phyloP scores from a whole-genome alignment of 2,797 vertebrate genomes.

The Linurgus olivaceus region DNA sequence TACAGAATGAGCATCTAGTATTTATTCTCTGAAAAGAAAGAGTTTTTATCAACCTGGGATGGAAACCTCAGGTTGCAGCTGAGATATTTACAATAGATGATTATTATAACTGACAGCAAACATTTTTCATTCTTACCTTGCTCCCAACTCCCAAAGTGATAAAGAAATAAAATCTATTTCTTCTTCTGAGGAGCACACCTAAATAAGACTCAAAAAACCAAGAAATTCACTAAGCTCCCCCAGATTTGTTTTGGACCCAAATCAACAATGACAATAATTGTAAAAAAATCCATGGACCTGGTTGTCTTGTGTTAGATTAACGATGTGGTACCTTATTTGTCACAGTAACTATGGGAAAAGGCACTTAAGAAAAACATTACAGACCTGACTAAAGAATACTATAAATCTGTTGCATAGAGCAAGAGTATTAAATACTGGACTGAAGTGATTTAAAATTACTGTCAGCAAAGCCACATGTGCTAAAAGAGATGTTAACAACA shows the following conservation, averaged over 20 bases:
- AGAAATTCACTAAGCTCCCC: background rate
- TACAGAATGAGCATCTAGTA: background rate
- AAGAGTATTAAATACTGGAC: background rate
- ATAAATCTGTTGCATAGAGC: background rate
- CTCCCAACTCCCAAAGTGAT: background rate
- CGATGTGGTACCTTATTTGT: background rate
- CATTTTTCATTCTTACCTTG: background rate
- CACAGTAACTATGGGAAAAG: background rate
- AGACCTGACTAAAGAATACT: background rate
- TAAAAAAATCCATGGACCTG: background rate
- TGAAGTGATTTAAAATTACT: conserved; percentile 1
- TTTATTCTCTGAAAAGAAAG: background rate
- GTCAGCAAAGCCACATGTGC: background rate
- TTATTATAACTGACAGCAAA: background rate
- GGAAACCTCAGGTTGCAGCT: background rate
- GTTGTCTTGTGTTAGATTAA: background rate
- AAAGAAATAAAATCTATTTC: background rate
- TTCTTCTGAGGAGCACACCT: background rate
- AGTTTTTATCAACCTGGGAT: background rate
- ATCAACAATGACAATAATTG: background rate
- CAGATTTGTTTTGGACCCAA: background rate
- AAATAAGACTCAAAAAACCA: background rate
- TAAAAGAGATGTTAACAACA: background rate
- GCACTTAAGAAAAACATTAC: background rate
- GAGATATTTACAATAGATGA: background rate